Conservation (phyloP, 1,140 invertebrate genomes). For the Lasioglossum baleicum region DNA sequence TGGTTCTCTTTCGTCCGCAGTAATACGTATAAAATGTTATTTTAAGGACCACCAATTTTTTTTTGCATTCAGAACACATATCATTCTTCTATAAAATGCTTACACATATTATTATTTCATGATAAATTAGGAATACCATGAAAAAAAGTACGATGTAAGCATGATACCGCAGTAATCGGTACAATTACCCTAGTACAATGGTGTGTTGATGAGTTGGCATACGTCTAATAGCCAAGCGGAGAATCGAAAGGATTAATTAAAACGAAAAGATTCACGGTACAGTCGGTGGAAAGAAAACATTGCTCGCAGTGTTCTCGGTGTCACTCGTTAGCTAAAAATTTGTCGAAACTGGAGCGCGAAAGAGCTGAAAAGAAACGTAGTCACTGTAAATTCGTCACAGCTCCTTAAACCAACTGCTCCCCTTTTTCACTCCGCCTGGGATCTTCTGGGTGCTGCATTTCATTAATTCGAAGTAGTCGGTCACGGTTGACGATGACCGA, state of each 20-base stretch:
- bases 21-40: too few relatives aligned
- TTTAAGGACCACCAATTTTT: too few relatives aligned
- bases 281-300: not conserved
- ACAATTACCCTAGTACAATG: too few relatives aligned
- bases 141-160: too few relatives aligned
- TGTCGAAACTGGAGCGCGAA: not conserved
- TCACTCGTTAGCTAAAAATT: not conserved
- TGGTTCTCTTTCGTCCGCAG: too few relatives aligned
- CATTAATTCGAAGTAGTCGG: slow-evolving; percentile 2
- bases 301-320: not conserved
- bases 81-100: too few relatives aligned
- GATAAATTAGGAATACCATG: too few relatives aligned
- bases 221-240: not conserved
- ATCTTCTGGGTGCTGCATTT: not conserved
- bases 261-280: not conserved
- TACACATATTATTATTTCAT: too few relatives aligned
- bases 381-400: slow-evolving; percentile 30
- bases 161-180: too few relatives aligned
- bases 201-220: too few relatives aligned
- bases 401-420: slow-evolving; percentile 11
- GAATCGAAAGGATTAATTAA: slow-evolving; percentile 6
- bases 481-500: not conserved
- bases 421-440: not conserved
- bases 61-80: too few relatives aligned
- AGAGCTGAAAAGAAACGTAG: slow-evolving; percentile 8